Conservation (phyloP, 2,888 invertebrate species). For the Sisyra terminalis region DNA sequence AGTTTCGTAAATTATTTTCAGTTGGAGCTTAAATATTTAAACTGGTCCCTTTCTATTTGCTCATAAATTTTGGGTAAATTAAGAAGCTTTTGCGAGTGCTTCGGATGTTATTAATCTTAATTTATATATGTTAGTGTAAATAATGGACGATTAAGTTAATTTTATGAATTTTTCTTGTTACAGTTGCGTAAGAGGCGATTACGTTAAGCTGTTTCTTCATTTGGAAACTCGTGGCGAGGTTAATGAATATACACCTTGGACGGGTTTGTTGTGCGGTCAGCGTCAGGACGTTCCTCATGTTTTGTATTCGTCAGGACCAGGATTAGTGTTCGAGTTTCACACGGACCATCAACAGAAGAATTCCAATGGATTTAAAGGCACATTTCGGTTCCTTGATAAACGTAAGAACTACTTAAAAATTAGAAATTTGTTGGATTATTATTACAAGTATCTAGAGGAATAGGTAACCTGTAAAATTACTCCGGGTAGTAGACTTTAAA, state of each 20-base stretch:
- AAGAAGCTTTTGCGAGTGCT: too few species aligned
- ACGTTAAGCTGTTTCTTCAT: conserved; percentile 61
- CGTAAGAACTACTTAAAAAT: conserved; percentile 39
- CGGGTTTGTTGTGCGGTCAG: conserved; percentile 53
- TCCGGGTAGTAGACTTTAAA: too few species aligned
- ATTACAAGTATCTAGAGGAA: too few species aligned
- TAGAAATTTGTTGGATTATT: too few species aligned
- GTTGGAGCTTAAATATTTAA: too few species aligned
- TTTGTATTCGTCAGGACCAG: conserved; percentile 58
- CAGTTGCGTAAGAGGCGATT: conserved; percentile 62
- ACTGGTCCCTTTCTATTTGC: too few species aligned
- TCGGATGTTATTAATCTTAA: too few species aligned
- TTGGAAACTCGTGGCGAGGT: conserved; percentile 49
- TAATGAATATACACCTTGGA: conserved; percentile 62
- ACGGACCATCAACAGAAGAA: conserved; percentile 35
- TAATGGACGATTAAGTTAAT: conserved; percentile 1
- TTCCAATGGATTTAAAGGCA: conserved; percentile 55
- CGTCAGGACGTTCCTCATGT: conserved; percentile 50
- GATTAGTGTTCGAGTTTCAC: conserved; percentile 61
- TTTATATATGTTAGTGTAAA: background rate
- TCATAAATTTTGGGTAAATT: too few species aligned
- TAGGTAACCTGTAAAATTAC: too few species aligned
- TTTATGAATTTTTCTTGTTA: conserved; percentile 24
- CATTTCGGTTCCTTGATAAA: conserved; percentile 60
- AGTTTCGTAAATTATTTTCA: too few species aligned